Percentiles rank a stretch among this genome's conserved stretches.
These are phyloP conservation scores for Catocala fraxini DNA, from an alignment of 2,888 invertebrate genomes.

Conservation along the genomic window DNA sequence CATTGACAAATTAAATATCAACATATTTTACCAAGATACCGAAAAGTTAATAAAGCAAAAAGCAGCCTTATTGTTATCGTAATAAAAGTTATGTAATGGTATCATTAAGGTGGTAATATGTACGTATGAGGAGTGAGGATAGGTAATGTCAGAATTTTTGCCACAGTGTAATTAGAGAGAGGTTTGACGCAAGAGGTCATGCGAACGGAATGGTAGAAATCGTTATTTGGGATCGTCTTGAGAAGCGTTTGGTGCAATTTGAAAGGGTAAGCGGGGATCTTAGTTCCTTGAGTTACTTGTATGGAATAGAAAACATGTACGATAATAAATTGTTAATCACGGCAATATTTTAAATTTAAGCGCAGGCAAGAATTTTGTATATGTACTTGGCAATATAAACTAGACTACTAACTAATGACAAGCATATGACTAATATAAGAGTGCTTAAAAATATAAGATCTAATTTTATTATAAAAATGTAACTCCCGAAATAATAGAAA, in stretches of 20 bases:
- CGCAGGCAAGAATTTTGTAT: no score
- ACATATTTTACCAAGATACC: constrained; percentile 49
- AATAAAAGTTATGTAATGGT: constrained; percentile 39
- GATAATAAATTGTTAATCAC: neutral
- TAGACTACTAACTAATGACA: no score
- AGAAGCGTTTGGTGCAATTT: constrained; percentile 40
- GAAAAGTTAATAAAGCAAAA: constrained; percentile 16
- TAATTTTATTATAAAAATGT: no score
- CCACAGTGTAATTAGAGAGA: constrained; percentile 81
- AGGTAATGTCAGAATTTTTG: constrained; percentile 77
- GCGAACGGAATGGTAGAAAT: constrained; percentile 80
- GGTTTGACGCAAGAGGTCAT: constrained; percentile 79
- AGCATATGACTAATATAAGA: no score
- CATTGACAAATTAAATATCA: constrained; percentile 86
- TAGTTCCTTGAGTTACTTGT: no score
- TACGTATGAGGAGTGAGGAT: constrained; percentile 57
- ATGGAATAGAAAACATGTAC: no score
- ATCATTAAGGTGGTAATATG: constrained; percentile 51
- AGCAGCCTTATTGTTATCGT: constrained; percentile 38
- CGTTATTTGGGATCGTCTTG: constrained; percentile 55
- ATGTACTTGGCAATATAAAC: no score
- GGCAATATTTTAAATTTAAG: neutral
- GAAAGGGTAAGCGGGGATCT: constrained; percentile 1
- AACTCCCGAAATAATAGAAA: no score
- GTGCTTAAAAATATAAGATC: no score